These are phyloP conservation scores for Helobdella robusta DNA, from an alignment of 2,888 invertebrate genomes.

Conservation along the genomic window DNA sequence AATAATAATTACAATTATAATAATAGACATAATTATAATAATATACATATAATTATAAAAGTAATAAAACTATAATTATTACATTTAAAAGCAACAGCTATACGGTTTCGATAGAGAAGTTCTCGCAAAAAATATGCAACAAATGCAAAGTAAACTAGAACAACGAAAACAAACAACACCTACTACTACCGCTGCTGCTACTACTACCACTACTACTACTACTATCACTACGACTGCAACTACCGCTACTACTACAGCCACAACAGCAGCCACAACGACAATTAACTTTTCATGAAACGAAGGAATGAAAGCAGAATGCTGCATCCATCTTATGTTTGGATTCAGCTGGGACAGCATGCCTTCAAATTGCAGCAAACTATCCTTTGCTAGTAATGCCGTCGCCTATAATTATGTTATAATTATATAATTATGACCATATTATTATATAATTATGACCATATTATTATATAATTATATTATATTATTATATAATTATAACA, in stretches of 20 bases:
- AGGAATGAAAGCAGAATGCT: conserved; percentile 31
- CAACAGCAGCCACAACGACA: neutral
- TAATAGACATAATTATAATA: neutral
- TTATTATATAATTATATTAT: neutral
- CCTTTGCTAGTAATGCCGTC: conserved; percentile 32
- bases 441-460: neutral
- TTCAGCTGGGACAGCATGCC: conserved; percentile 30
- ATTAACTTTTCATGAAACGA: conserved; percentile 35
- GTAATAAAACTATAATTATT: neutral
- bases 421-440: neutral
- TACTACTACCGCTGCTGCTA: neutral
- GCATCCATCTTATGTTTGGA: conserved; percentile 29
- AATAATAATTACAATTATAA: neutral
- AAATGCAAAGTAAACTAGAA: neutral
- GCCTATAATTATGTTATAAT: conserved; percentile 27
- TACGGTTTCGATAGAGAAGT: too few relatives aligned
- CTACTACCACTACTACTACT: neutral
- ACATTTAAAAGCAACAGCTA: neutral
- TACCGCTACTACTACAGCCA: neutral
- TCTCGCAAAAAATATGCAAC: too few relatives aligned
- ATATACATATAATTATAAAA: neutral
- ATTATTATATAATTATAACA: neutral
- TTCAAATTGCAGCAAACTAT: conserved; percentile 33
- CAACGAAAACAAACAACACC: neutral
- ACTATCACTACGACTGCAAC: neutral